These are phyloP conservation scores for Botia almorhae DNA, from an alignment of 2,797 vertebrate species.

Conservation along the genomic window DNA sequence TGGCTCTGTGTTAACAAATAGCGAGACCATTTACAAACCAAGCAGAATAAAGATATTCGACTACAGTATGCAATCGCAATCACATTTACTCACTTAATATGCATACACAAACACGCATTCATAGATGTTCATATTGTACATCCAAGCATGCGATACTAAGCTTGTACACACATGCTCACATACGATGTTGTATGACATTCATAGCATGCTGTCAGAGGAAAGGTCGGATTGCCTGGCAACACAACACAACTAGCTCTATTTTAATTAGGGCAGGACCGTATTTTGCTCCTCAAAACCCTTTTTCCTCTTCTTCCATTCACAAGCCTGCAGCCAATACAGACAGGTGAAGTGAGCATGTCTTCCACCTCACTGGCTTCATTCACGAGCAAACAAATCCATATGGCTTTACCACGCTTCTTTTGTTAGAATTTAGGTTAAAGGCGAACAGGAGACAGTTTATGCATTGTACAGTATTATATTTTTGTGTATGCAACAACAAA, in stretches of 20 bases:
- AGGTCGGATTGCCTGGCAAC: slow-evolving; percentile 77
- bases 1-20: slow-evolving; percentile 74
- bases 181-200: slow-evolving; percentile 54
- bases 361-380: slow-evolving; percentile 33
- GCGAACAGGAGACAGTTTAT: not conserved
- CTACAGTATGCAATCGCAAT: not conserved
- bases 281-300: slow-evolving; percentile 42
- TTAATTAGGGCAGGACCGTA: slow-evolving; percentile 72
- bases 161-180: slow-evolving; percentile 10
- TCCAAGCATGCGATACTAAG: not conserved
- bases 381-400: slow-evolving; percentile 45
- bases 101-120: slow-evolving; percentile 47
- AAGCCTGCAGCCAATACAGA: slow-evolving; percentile 2
- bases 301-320: slow-evolving; percentile 21
- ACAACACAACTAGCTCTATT: slow-evolving; percentile 72
- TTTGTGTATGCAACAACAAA: not conserved
- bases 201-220: slow-evolving; percentile 62
- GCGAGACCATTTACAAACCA: slow-evolving; percentile 26
- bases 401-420: not conserved
- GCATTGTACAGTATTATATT: not conserved
- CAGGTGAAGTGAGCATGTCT: slow-evolving; percentile 38
- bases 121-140: not conserved
- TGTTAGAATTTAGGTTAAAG: slow-evolving; percentile 21
- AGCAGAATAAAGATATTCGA: slow-evolving; percentile 17
- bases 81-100: slow-evolving; percentile 30